Evolutionary conservation across 2,797 vertebrate species (phyloP), one percentile per base, ranked within the genome.

Genomic region (Gadopsis bispinosus): DNA sequence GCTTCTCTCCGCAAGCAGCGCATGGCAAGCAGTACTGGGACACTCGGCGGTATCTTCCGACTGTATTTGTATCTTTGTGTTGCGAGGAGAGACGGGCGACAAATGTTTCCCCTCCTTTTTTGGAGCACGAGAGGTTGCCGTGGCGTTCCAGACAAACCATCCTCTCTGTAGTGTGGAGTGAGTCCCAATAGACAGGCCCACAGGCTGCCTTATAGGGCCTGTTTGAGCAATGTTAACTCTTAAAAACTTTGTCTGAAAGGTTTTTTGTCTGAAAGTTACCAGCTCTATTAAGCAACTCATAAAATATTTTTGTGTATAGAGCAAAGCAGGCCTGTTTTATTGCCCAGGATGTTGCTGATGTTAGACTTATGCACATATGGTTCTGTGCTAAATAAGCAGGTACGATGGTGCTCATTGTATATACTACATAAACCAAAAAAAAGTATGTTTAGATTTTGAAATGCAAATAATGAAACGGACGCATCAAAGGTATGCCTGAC

Each of bases 31-130:
- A 48, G 22, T 35, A 70, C 0, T 17, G 45, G 73, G 39, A 58
- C 62, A 66, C 54, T n/a, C 29, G 7, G 50, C 31, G 47, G 47
- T 33, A 48, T 75, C 35, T 63, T n/a, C 13, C 14, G 31, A 55
- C 58, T 56, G n/a, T 81, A 67, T 83, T 80, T 90, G 77, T 88
- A 63, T 78, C 20, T 86, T 81, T 75, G 65, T 48, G 72, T 83
- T 79, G 31, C 22, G 43, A 72, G 64, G 76, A 79, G 51, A 60
- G 61, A 86, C 63, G 12, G 37, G 61, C n/a, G 43, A 84, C 72
- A 83, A 89, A 85, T 71, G 79, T 92, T 93, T 92, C 86, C 83
- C 92, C 69, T 94, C 94, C 93, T 94, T 94, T 94, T 95, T 95
- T 91, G 94, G 94, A 92, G 75, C 67, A 84, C 0, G 48, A 81